A percentile compares a stretch with the other conserved stretches of the same genome.
phyloP scores from a whole-genome alignment of 1,140 invertebrate species.

The Cecropterus lyciades region DNA sequence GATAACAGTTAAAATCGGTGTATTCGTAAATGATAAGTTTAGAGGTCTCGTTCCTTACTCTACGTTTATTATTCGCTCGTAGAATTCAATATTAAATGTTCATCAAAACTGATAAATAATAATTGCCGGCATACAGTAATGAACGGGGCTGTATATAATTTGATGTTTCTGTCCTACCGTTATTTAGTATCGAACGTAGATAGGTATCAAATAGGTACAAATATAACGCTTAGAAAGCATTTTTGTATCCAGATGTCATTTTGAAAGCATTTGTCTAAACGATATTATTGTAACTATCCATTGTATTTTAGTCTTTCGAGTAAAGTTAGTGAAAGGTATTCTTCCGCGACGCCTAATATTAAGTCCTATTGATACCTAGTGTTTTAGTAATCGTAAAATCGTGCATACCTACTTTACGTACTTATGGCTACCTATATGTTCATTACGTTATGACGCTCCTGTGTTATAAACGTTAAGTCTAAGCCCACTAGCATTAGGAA shows the following conservation, averaged over 20 bases:
- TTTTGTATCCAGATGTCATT: constrained; percentile 62
- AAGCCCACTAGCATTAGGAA: constrained; percentile 78
- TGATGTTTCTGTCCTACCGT: constrained; percentile 48
- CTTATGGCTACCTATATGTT: constrained; percentile 70
- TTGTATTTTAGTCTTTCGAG: constrained; percentile 50
- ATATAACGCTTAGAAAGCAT: constrained; percentile 58
- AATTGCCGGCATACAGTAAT: no score
- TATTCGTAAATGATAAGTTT: constrained; percentile 18
- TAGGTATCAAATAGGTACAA: constrained; percentile 73
- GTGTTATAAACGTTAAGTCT: constrained; percentile 67
- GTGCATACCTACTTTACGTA: constrained; percentile 51
- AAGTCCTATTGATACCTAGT: constrained; percentile 72
- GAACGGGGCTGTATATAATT: neutral
- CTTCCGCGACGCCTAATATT: constrained; percentile 57
- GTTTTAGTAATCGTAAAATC: constrained; percentile 43
- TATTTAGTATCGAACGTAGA: constrained; percentile 48
- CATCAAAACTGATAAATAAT: no score
- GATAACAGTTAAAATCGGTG: constrained; percentile 9
- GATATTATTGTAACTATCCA: constrained; percentile 51
- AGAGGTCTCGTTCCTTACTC: neutral
- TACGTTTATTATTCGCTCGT: neutral
- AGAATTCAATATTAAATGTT: neutral
- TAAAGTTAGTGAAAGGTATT: constrained; percentile 47
- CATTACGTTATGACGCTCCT: constrained; percentile 62
- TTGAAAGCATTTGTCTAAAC: constrained; percentile 65